Conservation (phyloP, 2,113 vertebrate species). For the Pelvicachromis taeniatus region DNA sequence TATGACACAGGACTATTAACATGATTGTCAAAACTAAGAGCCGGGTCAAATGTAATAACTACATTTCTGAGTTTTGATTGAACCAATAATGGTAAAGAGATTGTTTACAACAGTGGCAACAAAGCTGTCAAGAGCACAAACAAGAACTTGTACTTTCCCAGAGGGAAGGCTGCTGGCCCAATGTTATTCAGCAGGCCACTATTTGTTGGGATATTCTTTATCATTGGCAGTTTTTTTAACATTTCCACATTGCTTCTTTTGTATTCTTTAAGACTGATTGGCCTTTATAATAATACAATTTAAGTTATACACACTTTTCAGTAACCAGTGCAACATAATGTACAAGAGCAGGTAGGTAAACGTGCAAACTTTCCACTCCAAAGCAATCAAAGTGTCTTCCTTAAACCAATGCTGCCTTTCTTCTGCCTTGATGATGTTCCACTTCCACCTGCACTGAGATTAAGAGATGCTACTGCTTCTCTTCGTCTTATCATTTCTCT, state of each 20-base stretch:
- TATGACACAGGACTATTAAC: not conserved
- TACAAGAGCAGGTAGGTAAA: not conserved
- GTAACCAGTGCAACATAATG: not conserved
- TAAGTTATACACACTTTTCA: not conserved
- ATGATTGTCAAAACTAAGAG: not conserved
- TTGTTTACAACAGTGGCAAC: not conserved
- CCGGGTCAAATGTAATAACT: not conserved
- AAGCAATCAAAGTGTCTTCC: not conserved
- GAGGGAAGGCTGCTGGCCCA: not conserved
- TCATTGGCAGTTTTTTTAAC: not conserved
- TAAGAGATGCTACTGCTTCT: not conserved
- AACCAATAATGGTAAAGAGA: not conserved
- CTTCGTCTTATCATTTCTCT: not conserved
- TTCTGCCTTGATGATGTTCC: not conserved
- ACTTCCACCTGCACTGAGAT: not conserved
- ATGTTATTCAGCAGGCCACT: no score
- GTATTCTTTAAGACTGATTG: not conserved
- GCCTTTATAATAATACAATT: accelerated
- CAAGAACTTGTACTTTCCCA: not conserved
- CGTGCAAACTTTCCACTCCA: not conserved
- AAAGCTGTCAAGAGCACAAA: not conserved
- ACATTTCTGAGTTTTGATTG: not conserved
- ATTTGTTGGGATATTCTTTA: not conserved
- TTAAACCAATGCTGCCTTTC: not conserved
- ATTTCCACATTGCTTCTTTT: not conserved